Percentiles rank a stretch among this genome's conserved stretches.
Conservation (phyloP, 2,888 invertebrate species). For the Epistrophella euchroma region DNA sequence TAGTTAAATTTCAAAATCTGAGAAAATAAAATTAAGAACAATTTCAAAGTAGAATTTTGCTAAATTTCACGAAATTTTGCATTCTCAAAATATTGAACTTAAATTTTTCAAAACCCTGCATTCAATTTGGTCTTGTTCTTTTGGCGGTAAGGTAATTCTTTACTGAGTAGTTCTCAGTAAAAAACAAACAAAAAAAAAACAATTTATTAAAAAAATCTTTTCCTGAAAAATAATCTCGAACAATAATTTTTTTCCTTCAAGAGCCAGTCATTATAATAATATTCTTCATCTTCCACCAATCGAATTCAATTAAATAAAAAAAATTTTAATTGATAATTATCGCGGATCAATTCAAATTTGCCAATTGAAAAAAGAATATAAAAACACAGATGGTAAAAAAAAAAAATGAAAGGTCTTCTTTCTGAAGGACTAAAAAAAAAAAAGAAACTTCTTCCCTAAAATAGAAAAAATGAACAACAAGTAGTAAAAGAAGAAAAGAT, state of each 20-base stretch:
- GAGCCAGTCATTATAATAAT: constrained; percentile 5
- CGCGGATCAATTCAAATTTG: constrained; percentile 68
- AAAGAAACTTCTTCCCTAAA: not conserved
- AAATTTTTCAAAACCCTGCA: too few relatives aligned
- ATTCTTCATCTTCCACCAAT: constrained; percentile 34
- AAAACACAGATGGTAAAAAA: constrained; percentile 21
- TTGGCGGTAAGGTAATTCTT: too few relatives aligned
- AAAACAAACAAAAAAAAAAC: too few relatives aligned
- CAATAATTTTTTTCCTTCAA: not conserved
- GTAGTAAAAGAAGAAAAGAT: constrained; percentile 2
- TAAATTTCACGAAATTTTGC: too few relatives aligned
- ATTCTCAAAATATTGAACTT: too few relatives aligned
- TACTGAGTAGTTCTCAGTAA: too few relatives aligned
- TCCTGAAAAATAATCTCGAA: not conserved
- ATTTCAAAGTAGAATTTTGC: too few relatives aligned
- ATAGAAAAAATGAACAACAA: constrained; percentile 32
- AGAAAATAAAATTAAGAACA: too few relatives aligned
- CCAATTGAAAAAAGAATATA: constrained; percentile 47
- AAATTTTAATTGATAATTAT: constrained; percentile 67
- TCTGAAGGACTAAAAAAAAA: not conserved
- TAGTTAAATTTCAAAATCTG: too few relatives aligned
- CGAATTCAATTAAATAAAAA: constrained; percentile 53
- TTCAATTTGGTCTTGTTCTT: too few relatives aligned
- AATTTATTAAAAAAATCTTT: too few relatives aligned
- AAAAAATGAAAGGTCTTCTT: not conserved